phyloP scores from a whole-genome alignment of 2,113 vertebrate species.

The Genyomyrus donnyi region DNA sequence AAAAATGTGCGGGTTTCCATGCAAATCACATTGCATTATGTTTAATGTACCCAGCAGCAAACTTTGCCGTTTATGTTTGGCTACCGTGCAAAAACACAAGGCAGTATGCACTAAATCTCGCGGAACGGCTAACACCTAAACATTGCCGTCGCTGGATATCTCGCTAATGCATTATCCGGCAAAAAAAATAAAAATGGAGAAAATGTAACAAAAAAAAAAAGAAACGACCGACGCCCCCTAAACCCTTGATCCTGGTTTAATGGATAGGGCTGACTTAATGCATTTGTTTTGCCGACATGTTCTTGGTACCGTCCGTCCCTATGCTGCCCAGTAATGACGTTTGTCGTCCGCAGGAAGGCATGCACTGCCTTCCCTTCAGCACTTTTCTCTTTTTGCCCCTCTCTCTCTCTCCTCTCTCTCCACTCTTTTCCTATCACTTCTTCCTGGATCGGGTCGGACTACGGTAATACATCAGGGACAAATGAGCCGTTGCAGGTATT shows the following conservation, averaged over 20 bases:
- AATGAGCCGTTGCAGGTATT: conserved; percentile 34
- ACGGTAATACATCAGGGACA: conserved; percentile 52
- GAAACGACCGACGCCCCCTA: neutral
- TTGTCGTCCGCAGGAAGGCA: conserved; percentile 41
- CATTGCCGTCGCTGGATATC: neutral
- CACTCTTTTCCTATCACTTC: neutral
- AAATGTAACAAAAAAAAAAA: neutral
- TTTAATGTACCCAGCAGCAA: neutral
- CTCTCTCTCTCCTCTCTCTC: neutral
- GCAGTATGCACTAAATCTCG: neutral
- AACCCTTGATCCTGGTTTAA: neutral
- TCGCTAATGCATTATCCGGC: neutral
- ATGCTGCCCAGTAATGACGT: conserved; percentile 35
- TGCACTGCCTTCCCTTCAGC: neutral
- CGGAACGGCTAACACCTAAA: neutral
- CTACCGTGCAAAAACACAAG: neutral
- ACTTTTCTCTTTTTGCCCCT: neutral
- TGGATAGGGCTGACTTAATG: neutral
- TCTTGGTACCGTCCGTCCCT: neutral
- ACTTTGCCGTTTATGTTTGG: neutral
- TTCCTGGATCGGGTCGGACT: conserved; percentile 27
- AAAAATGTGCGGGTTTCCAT: neutral
- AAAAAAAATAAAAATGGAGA: neutral
- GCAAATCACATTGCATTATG: neutral
- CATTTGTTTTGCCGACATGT: conserved; percentile 34